Conservation (phyloP, 2,797 vertebrate species). For the Aplochiton taeniatus region DNA sequence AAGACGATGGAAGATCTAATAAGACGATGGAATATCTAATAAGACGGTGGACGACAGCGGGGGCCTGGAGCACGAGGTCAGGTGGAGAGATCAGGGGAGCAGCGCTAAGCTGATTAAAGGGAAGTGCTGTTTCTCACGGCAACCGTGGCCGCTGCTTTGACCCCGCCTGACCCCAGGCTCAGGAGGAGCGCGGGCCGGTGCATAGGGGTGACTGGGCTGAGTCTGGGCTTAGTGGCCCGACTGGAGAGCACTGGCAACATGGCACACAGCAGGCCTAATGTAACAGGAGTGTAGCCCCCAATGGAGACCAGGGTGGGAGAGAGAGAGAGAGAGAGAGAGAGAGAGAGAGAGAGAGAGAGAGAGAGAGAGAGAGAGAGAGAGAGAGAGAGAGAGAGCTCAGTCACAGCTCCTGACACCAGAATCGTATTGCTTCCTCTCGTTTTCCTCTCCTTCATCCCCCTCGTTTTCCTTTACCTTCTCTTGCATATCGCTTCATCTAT, state of each 20-base stretch:
- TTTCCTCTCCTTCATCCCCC: constrained; percentile 38
- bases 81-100: constrained; percentile 32
- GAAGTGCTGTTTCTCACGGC: neutral
- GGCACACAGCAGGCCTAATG: too few relatives aligned
- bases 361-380: constrained; percentile 57
- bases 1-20: constrained; percentile 70
- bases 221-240: too few relatives aligned
- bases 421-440: constrained; percentile 55
- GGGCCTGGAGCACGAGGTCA: constrained; percentile 48
- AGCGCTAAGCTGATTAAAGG: constrained; percentile 1
- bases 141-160: neutral
- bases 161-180: neutral
- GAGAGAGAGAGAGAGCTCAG: constrained; percentile 52
- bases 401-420: constrained; percentile 60
- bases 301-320: neutral
- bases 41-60: too few relatives aligned
- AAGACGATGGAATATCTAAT: constrained; percentile 24
- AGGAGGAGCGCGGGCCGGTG: too few relatives aligned
- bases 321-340: neutral
- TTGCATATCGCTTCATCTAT: constrained; percentile 71
- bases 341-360: constrained; percentile 28
- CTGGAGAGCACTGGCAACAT: too few relatives aligned
- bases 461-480: constrained; percentile 60
- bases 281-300: neutral
- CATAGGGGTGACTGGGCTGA: neutral